Conservation (phyloP, 2,797 vertebrate species). For the Crenuchus spilurus region DNA sequence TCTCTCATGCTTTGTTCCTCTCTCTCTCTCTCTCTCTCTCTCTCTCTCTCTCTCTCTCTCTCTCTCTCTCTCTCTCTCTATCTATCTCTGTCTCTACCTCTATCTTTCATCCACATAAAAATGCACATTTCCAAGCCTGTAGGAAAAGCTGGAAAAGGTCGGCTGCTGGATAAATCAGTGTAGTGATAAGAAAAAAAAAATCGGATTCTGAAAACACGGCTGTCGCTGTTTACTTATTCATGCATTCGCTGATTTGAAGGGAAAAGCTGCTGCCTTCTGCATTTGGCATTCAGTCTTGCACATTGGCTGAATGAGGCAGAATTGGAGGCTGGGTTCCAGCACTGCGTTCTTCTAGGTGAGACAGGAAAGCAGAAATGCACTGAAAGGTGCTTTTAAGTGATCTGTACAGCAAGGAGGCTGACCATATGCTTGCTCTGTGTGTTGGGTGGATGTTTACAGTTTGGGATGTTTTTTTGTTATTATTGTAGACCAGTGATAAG, state of each 20-base stretch:
- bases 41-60: not conserved
- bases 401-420: not conserved
- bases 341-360: not conserved
- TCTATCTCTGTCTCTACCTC: not conserved
- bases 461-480: not conserved
- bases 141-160: conserved; percentile 3
- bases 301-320: not conserved
- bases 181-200: conserved; percentile 27
- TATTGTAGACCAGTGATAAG: not conserved
- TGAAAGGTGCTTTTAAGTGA: conserved; percentile 8
- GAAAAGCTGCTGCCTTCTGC: conserved; percentile 10
- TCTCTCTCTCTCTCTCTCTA: not conserved
- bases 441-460: not conserved
- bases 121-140: not conserved
- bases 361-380: not conserved
- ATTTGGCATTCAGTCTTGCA: not conserved
- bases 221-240: conserved; percentile 34
- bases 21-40: not conserved
- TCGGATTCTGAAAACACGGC: conserved; percentile 19
- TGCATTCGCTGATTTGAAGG: not conserved
- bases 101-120: not conserved
- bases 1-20: not conserved
- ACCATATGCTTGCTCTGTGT: not conserved
- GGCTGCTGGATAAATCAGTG: conserved; percentile 3
- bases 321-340: not conserved